A percentile compares a stretch with the other conserved stretches of the same genome.
Evolutionary conservation across 1,140 invertebrate species (phyloP).

Genomic region (Andricus grossulariae): DNA sequence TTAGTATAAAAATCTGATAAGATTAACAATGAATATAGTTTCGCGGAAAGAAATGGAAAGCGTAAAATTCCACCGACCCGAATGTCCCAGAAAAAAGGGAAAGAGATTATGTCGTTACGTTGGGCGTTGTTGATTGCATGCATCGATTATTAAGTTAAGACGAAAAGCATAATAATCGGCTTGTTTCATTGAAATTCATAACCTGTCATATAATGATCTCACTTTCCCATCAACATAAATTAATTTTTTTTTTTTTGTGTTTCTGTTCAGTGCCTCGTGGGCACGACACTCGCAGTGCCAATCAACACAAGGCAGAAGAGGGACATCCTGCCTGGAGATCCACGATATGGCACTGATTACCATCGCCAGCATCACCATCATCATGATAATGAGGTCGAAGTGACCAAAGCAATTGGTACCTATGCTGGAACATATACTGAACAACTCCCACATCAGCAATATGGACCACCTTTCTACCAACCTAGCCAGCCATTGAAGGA

Average conservation of each 20-base stretch:
- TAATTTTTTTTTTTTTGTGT: conserved; percentile 29
- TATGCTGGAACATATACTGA: conserved; percentile 40
- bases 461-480: conserved; percentile 48
- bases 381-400: conserved; percentile 44
- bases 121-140: too few relatives aligned
- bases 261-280: conserved; percentile 59
- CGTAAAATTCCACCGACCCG: not conserved
- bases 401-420: conserved; percentile 31
- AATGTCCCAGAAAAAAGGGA: not conserved
- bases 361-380: conserved; percentile 54
- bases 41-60: conserved; percentile 26
- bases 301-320: conserved; percentile 39
- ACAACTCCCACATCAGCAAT: conserved; percentile 30
- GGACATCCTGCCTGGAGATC: conserved; percentile 66
- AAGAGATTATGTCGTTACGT: too few relatives aligned
- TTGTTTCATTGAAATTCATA: too few relatives aligned
- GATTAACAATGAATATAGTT: conserved; percentile 13
- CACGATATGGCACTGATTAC: conserved; percentile 62
- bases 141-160: too few relatives aligned
- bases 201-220: too few relatives aligned
- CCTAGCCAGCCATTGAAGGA: conserved; percentile 13
- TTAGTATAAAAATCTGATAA: conserved; percentile 12
- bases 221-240: not conserved
- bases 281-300: conserved; percentile 46
- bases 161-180: too few relatives aligned